phyloP scores from a whole-genome alignment of 2,888 invertebrate species.

The Incurvaria masculella region DNA sequence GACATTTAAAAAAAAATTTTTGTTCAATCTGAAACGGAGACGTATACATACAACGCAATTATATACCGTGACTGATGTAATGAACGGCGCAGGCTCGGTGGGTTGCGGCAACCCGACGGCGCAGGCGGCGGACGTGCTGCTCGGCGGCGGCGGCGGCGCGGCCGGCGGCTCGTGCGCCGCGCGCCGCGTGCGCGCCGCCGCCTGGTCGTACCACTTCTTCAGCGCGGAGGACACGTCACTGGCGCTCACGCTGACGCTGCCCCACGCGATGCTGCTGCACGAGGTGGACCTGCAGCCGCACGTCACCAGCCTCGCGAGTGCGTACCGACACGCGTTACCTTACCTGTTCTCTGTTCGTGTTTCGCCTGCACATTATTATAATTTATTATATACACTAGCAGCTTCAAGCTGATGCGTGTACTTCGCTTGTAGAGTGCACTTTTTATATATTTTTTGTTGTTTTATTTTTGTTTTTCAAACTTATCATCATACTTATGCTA shows the following conservation, averaged over 20 bases:
- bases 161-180: constrained; percentile 70
- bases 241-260: constrained; percentile 81
- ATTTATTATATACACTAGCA: too few species aligned
- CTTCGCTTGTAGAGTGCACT: too few species aligned
- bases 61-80: too few species aligned
- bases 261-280: constrained; percentile 82
- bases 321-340: too few species aligned
- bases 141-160: constrained; percentile 57
- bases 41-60: too few species aligned
- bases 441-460: too few species aligned
- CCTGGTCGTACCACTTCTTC: constrained; percentile 97
- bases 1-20: neutral
- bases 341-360: too few species aligned
- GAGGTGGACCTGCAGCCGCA: constrained; percentile 89
- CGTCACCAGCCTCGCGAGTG: constrained; percentile 74
- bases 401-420: too few species aligned
- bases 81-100: constrained; percentile 59
- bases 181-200: constrained; percentile 80
- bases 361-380: too few species aligned
- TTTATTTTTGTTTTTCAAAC: too few species aligned
- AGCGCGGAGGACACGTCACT: constrained; percentile 82
- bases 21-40: too few species aligned
- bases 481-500: too few species aligned
- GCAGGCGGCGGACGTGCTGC: constrained; percentile 84
- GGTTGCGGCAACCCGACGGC: constrained; percentile 81